Percentiles rank a stretch among this genome's conserved stretches.
phyloP scores from a whole-genome alignment of 2,113 vertebrate genomes.

The Lophochroa leadbeateri region DNA sequence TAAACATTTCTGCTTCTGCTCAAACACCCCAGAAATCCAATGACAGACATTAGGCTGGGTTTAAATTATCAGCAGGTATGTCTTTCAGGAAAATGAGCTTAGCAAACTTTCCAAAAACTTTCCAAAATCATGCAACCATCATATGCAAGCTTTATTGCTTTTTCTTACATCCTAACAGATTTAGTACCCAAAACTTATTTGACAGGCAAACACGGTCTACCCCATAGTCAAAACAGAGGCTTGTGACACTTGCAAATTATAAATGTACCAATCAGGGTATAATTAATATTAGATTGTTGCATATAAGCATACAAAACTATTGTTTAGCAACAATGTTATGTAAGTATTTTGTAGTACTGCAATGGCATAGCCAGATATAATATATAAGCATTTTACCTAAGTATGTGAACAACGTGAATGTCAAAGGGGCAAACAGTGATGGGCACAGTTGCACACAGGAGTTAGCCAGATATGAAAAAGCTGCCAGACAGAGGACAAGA shows the following conservation, averaged over 20 bases:
- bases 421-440: neutral
- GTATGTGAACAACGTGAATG: neutral
- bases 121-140: neutral
- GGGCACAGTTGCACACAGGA: neutral
- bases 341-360: neutral
- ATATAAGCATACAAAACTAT: neutral
- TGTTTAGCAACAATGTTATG: neutral
- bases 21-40: neutral
- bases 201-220: neutral
- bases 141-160: neutral
- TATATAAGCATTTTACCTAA: neutral
- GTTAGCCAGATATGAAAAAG: neutral
- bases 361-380: neutral
- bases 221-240: neutral
- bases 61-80: neutral
- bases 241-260: neutral
- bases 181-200: neutral
- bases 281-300: neutral
- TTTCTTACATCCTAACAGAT: neutral
- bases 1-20: neutral
- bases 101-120: neutral
- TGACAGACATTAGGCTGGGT: neutral
- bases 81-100: neutral
- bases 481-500: neutral
- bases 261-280: neutral